Base-by-base conservation (phyloP, 2,113 vertebrate genomes). In the Pteronura brasiliensis region DNA sequence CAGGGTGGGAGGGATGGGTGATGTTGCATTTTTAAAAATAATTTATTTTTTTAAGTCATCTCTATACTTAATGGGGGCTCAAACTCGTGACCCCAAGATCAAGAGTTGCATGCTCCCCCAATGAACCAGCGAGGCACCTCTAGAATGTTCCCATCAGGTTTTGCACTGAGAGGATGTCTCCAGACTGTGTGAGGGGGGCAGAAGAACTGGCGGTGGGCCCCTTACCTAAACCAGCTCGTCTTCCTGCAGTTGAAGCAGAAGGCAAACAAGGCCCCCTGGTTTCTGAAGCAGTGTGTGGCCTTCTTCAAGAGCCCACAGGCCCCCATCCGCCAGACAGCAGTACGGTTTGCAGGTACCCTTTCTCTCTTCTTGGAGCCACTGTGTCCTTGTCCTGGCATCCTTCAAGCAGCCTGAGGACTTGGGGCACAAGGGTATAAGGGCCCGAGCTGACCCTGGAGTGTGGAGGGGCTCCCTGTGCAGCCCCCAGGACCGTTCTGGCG, bases 281-380 rank as follows among this genome's bases (percentile, higher is more conserved):
- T 98, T 2, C 95, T 98, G 94, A 92, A 29, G 80, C 97, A 97
- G 67, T 59, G 67, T 1, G 10, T 72, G 27, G 0, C 2, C 3
- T 84, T 94, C 34, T 97, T 98, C 84, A 93, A 55, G 74, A 98
- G 69, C 71, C 76, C 87, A 0, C 97, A 98, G 95, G 80, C 7
- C 36, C 34, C 69, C 69, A 34, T 98, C 71, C 95, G 97, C 90
- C 83, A 84, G 42, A 36, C 31, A 0, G 98, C 97, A 0, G 94
- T 98, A 76, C 96, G 97, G 97, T 97, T 98, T 65, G 44, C 94
- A 96, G 98, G 98, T 98, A 87, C 0, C 27, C 15, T 6, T 76
- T 34, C 79, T 1, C 23, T 44, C 20, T 57, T 39, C 52, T 13
- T 0, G 12, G 76, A 34, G 65, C 42, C 23, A 3, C 57, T 0